Conservation (phyloP, 2,113 vertebrate species). For the Gracilinanus agilis region DNA sequence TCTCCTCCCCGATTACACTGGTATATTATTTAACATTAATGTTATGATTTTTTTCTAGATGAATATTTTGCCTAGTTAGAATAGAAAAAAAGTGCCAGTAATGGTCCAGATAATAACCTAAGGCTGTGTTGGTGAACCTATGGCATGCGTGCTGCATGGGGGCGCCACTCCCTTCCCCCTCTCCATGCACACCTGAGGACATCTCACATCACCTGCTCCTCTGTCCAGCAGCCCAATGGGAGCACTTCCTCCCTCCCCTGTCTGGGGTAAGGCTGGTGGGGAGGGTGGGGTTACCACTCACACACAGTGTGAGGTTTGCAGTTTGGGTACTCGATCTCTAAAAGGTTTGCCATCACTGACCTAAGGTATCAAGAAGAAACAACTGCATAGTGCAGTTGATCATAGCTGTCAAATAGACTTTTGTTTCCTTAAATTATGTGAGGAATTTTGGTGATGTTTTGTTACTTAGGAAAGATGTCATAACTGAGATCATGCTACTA, state of each 20-base stretch:
- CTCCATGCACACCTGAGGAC: too few relatives aligned
- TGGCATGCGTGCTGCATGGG: too few relatives aligned
- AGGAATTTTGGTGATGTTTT: slow-evolving; percentile 8
- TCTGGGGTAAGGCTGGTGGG: too few relatives aligned
- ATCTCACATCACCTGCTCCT: too few relatives aligned
- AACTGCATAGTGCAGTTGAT: background rate
- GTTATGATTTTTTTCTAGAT: background rate
- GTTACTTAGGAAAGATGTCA: background rate
- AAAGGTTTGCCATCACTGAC: too few relatives aligned
- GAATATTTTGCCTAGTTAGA: slow-evolving; percentile 23
- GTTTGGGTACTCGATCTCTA: too few relatives aligned
- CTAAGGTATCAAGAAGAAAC: background rate
- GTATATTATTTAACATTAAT: background rate
- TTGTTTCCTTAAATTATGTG: slow-evolving; percentile 11
- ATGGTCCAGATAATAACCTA: background rate
- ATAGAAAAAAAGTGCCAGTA: background rate
- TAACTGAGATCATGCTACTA: slow-evolving; percentile 1
- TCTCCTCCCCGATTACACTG: background rate
- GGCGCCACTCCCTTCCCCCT: too few relatives aligned
- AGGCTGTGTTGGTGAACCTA: background rate
- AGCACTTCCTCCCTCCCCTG: too few relatives aligned
- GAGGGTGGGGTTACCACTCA: too few relatives aligned
- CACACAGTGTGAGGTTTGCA: too few relatives aligned
- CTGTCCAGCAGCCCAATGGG: too few relatives aligned
- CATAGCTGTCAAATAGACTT: background rate